Evolutionary conservation across 2,797 vertebrate species (phyloP), one percentile per base, ranked within the genome.

Genomic region (Lepidocolaptes lacrymiger): DNA sequence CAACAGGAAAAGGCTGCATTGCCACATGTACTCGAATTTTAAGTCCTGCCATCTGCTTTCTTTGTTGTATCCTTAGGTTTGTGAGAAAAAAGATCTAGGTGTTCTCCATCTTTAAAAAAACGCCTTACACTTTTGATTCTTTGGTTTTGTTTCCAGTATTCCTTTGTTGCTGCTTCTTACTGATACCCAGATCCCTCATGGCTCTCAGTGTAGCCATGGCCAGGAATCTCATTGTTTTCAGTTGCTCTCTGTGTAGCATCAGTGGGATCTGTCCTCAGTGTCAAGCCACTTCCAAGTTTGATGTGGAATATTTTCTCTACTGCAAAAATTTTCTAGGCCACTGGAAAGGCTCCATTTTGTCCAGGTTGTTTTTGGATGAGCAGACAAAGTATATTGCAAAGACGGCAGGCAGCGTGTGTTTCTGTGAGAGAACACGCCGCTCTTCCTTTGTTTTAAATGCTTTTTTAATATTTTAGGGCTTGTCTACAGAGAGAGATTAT

Each of bases 401-500:
- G 76, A 21, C 3, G 1, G 74, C 73, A 94, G 86, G 18, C 10
- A 54, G 46, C 0, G 1, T 78, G 59, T 15, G 1, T 81, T 95
- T 82, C 83, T 30, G 21, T 67, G 77, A 71, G 48, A 76, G 67
- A 92, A 79, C 1, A 26, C 0, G 1, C 72, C 0, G 5, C 74
- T 91, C 83, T 87, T 90, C 88, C 71, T 95, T 95, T 95, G 85
- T 95, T 94, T 95, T 93, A 94, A 95, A 96, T 87, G 95, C 78
- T 96, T 96, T 97, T 96, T 95, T 77, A 96, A 94, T 95, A 92
- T 94, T 95, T 95, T 92, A 96, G 93, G 86, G 64, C 75, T 95
- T 97, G 94, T 95, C 96, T 97, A 80, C 81, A 66, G 94, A 95
- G 95, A 93, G 92, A 97, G 94, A 96, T 97, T 96, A 67, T 94